phyloP scores from a whole-genome alignment of 2,888 invertebrate species.

The Drosophila mercatorum region DNA sequence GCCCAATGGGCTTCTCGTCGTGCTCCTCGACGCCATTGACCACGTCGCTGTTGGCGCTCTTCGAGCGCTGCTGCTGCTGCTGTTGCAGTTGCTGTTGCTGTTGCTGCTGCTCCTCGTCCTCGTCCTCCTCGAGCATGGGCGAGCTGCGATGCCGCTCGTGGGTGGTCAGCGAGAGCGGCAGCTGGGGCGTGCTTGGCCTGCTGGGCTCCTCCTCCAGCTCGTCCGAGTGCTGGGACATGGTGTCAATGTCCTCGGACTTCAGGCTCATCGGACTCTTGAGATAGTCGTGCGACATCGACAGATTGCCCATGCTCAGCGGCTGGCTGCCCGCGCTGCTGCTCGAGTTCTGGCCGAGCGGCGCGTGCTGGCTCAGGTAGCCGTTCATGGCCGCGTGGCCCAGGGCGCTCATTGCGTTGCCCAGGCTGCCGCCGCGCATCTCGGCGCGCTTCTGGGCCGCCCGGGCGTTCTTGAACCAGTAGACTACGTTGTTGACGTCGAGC shows the following conservation, averaged over 20 bases:
- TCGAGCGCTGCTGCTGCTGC: slow-evolving; percentile 44
- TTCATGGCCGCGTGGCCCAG: slow-evolving; percentile 83
- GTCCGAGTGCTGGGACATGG: slow-evolving; percentile 88
- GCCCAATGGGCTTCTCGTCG: slow-evolving; percentile 43
- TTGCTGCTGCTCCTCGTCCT: slow-evolving; percentile 54
- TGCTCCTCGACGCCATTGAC: slow-evolving; percentile 66
- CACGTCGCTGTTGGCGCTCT: slow-evolving; percentile 61
- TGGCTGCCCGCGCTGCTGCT: slow-evolving; percentile 80
- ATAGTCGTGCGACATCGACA: slow-evolving; percentile 88
- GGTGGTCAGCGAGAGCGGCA: slow-evolving; percentile 90
- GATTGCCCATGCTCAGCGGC: slow-evolving; percentile 81
- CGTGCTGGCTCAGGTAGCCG: slow-evolving; percentile 83
- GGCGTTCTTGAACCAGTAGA: slow-evolving; percentile 99
- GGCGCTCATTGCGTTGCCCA: slow-evolving; percentile 77
- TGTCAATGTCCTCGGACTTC: slow-evolving; percentile 87
- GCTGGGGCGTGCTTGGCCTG: slow-evolving; percentile 89
- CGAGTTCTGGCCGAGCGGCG: slow-evolving; percentile 79
- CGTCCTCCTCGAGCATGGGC: slow-evolving; percentile 70
- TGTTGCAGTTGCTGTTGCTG: slow-evolving; percentile 35
- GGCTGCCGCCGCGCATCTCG: slow-evolving; percentile 88
- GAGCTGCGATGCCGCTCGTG: slow-evolving; percentile 83
- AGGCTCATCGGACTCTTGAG: slow-evolving; percentile 88
- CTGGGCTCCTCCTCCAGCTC: slow-evolving; percentile 88
- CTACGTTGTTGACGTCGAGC: slow-evolving; percentile 97
- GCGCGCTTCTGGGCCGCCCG: slow-evolving; percentile 97